Evolutionary conservation across 1,140 invertebrate species (phyloP).

Genomic region (Cotesia chilonis): DNA sequence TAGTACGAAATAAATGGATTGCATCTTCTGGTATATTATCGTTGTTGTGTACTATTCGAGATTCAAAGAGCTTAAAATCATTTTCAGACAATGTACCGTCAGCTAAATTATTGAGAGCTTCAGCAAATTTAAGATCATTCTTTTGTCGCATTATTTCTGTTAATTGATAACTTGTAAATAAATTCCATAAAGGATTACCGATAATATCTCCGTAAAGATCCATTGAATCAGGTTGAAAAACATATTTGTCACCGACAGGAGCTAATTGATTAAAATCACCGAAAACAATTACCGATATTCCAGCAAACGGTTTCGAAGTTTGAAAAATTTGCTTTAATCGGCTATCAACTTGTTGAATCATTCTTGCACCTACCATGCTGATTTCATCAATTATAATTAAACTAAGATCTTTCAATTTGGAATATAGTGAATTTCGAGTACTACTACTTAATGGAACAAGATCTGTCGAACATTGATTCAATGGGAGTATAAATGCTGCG

Average conservation of each 20-base stretch:
- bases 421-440: constrained; percentile 31
- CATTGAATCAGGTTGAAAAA: constrained; percentile 5
- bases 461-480: constrained; percentile 34
- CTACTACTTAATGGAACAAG: constrained; percentile 13
- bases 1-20: constrained; percentile 35
- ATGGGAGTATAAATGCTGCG: constrained; percentile 45
- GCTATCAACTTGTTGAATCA: constrained; percentile 44
- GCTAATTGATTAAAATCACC: constrained; percentile 46
- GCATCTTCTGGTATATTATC: constrained; percentile 25
- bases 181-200: constrained; percentile 36
- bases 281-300: constrained; percentile 44
- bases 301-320: constrained; percentile 39
- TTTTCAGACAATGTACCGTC: constrained; percentile 30
- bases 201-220: constrained; percentile 20
- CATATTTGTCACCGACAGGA: constrained; percentile 30
- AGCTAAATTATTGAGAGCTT: constrained; percentile 42
- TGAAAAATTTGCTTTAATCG: constrained; percentile 50
- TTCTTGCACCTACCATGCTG: constrained; percentile 48
- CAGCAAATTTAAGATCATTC: constrained; percentile 42
- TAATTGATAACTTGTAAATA: constrained; percentile 44
- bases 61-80: constrained; percentile 31
- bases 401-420: constrained; percentile 44
- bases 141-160: constrained; percentile 47
- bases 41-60: constrained; percentile 22
- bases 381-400: constrained; percentile 57